A percentile compares a stretch with the other conserved stretches of the same genome.
Conservation (phyloP, 2,113 vertebrate species). For the Epinephelus moara region DNA sequence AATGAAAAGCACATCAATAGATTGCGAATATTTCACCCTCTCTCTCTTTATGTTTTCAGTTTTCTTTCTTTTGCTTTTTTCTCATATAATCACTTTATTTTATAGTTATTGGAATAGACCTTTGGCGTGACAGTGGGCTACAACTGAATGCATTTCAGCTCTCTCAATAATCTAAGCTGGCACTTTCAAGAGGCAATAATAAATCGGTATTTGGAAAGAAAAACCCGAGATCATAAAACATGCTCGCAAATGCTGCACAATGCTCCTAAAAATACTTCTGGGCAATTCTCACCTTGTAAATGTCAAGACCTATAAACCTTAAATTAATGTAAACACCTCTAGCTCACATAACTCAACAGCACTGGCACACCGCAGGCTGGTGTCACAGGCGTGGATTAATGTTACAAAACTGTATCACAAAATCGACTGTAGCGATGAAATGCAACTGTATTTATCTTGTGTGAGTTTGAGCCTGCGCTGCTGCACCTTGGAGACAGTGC, state of each 20-base stretch:
- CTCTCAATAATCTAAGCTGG: slow-evolving; percentile 22
- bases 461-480: slow-evolving; percentile 15
- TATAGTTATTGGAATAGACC: no score
- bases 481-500: background rate
- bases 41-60: background rate
- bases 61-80: background rate
- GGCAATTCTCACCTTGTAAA: slow-evolving; percentile 53
- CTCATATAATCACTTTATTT: no score
- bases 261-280: slow-evolving; percentile 45
- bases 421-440: slow-evolving; percentile 37
- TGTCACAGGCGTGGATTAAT: slow-evolving; percentile 46
- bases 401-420: slow-evolving; percentile 30
- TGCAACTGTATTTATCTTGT: slow-evolving; percentile 46
- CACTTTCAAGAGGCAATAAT: slow-evolving; percentile 16
- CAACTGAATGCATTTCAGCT: slow-evolving; percentile 25
- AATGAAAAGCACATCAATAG: no score
- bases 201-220: slow-evolving; percentile 41
- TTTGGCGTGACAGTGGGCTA: background rate
- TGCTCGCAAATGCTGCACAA: slow-evolving; percentile 24
- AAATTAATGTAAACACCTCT: slow-evolving; percentile 53
- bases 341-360: slow-evolving; percentile 32
- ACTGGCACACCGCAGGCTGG: slow-evolving; percentile 4
- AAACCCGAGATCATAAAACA: slow-evolving; percentile 41
- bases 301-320: slow-evolving; percentile 50
- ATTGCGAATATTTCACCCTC: no score